These are phyloP conservation scores for Dicerorhinus sumatrensis DNA, from an alignment of 2,113 vertebrate genomes.

Conservation along the genomic window DNA sequence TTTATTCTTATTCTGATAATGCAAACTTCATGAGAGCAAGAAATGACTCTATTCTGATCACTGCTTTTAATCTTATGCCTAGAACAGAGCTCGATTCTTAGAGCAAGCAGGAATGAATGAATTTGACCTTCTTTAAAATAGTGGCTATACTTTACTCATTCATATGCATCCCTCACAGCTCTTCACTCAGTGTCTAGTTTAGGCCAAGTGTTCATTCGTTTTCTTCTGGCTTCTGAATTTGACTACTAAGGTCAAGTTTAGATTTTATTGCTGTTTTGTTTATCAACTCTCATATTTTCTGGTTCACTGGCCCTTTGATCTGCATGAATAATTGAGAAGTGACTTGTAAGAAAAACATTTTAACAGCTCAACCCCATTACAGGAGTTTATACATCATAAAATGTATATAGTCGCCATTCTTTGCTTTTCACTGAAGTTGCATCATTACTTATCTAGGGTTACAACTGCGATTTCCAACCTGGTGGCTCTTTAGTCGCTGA, in stretches of 20 bases:
- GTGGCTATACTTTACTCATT: not conserved
- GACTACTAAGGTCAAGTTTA: not conserved
- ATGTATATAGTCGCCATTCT: not conserved
- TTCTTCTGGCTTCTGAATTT: slow-evolving; percentile 5
- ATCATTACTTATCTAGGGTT: not conserved
- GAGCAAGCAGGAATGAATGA: not conserved
- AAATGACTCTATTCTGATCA: not conserved
- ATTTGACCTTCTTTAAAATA: not conserved
- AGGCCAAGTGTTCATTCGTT: not conserved
- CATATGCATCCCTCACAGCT: not conserved
- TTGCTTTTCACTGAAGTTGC: not conserved
- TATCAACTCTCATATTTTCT: slow-evolving; percentile 9
- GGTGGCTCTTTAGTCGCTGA: not conserved
- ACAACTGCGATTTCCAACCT: not conserved
- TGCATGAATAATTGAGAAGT: slow-evolving; percentile 45
- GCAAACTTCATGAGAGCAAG: not conserved
- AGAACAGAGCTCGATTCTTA: not conserved
- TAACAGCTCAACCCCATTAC: not conserved
- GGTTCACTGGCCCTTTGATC: slow-evolving; percentile 6
- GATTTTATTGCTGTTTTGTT: slow-evolving; percentile 7
- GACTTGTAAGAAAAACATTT: slow-evolving; percentile 43
- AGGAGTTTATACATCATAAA: not conserved
- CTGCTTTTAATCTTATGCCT: not conserved
- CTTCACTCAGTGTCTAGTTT: not conserved
- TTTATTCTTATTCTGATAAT: not conserved